Evolutionary conservation across 2,888 invertebrate species (phyloP).

Genomic region (Pseudococcus viburni): DNA sequence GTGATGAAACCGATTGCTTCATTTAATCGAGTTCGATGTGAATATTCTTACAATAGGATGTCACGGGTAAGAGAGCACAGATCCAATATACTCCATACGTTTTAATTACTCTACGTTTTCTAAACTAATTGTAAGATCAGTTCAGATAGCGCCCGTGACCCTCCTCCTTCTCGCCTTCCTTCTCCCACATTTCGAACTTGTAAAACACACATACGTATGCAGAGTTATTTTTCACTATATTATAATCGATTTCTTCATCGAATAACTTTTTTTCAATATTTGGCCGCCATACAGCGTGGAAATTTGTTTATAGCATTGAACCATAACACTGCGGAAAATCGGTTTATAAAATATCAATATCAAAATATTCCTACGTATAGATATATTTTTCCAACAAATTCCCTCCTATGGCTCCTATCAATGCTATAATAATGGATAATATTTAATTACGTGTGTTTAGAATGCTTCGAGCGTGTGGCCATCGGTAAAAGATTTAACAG

Average conservation of each 20-base stretch:
- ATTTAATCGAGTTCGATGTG: background rate
- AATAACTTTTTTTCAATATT: conserved; percentile 21
- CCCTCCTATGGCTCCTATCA: background rate
- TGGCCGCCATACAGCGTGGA: background rate
- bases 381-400: too few species aligned
- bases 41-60: conserved; percentile 30
- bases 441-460: conserved; percentile 71
- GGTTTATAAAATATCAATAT: background rate
- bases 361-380: too few species aligned
- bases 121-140: background rate
- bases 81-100: background rate
- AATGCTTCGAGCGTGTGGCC: conserved; percentile 78
- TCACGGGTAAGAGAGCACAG: conserved; percentile 39
- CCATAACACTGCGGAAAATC: conserved; percentile 35
- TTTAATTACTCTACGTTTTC: conserved; percentile 24
- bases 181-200: background rate
- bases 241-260: conserved; percentile 43
- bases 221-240: background rate
- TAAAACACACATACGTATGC: background rate
- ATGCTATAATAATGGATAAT: background rate
- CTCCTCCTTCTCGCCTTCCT: too few species aligned
- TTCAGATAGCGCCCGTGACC: conserved; percentile 7
- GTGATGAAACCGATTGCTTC: background rate
- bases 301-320: conserved; percentile 16
- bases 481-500: conserved; percentile 77